Percentiles rank a stretch among this genome's conserved stretches.
phyloP scores from a whole-genome alignment of 1,140 invertebrate species.

The Drosophila eugracilis region DNA sequence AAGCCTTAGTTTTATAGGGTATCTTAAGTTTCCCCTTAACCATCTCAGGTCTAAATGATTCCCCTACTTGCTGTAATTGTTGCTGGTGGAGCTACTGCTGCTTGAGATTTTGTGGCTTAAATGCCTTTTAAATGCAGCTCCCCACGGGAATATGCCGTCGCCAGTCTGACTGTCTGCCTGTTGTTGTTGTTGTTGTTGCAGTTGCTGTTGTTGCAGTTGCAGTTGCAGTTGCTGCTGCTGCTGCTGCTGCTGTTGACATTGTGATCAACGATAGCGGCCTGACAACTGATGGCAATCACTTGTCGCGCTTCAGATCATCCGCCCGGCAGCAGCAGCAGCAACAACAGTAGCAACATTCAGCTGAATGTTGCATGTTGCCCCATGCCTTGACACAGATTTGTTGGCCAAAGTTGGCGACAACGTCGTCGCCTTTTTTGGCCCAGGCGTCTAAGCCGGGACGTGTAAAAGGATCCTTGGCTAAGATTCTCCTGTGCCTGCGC shows the following conservation, averaged over 20 bases:
- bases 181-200: constrained; percentile 46
- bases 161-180: constrained; percentile 70
- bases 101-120: constrained; percentile 82
- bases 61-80: constrained; percentile 69
- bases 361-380: constrained; percentile 53
- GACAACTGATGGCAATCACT: constrained; percentile 84
- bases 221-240: constrained; percentile 35
- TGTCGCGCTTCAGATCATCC: constrained; percentile 83
- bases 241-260: constrained; percentile 75
- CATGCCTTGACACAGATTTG: constrained; percentile 83
- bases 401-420: constrained; percentile 82
- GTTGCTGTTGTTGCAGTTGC: constrained; percentile 18
- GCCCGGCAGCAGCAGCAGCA: constrained; percentile 38
- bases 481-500: not conserved
- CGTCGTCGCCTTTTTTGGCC: constrained; percentile 78
- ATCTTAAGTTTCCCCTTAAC: not conserved
- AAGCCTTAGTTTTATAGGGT: constrained; percentile 5
- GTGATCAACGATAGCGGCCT: constrained; percentile 82
- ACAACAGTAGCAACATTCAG: constrained; percentile 14
- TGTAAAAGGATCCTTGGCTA: constrained; percentile 36
- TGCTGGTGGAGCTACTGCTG: constrained; percentile 39
- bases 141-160: constrained; percentile 82
- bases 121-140: constrained; percentile 84
- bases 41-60: constrained; percentile 20
- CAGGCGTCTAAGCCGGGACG: constrained; percentile 68